Evolutionary conservation across 2,888 invertebrate species (phyloP), one percentile per base, ranked within the genome.

Genomic region (Epinotia nisella): DNA sequence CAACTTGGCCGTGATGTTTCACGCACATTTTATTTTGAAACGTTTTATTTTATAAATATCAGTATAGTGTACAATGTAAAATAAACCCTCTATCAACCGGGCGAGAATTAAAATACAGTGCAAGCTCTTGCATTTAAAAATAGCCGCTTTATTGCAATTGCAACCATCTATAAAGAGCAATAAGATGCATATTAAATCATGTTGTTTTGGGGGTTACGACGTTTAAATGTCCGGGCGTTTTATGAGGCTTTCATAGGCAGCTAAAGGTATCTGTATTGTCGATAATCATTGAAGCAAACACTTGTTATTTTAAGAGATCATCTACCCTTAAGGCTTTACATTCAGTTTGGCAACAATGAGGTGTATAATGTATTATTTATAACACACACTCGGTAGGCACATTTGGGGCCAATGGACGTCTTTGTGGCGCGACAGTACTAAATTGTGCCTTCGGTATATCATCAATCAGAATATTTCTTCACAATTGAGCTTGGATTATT

Each of bases 271-370:
- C 83, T 81, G 87, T 85, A 92, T 94, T 94, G 93, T 94, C 86
- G 90, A 88, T 93, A 94, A 94, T 93, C 94, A 92, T 88, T 93
- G 92, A 93, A 94, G 94, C 94, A 94, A 93, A 93, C 94, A 94
- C 94, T 94, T 93, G 94, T 93, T 94, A 94, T 94, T 94, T 93
- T 93, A 92, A 93, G 93, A 92, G 94, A 93, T 94, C 94, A 93
- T 93, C 93, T 92, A 92, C 86, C 92, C 90, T 90, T 91, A 91
- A 91, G 88, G 92, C 86, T 87, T 88, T 83, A 82, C 88, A 89
- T 90, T 90, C 87, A 88, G 85, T 82, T 84, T 81, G 83, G 76
- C 81, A 87, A 92, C 91, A 92, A 92, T 85, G 85, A 89, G 85
- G 88, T 90, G 89, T 90, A 90, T 92, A 92, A 92, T 90, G 92